A percentile compares a stretch with the other conserved stretches of the same genome.
These are phyloP conservation scores for Herpailurus yagouaroundi DNA, from an alignment of 2,113 vertebrate genomes.

Conservation along the genomic window DNA sequence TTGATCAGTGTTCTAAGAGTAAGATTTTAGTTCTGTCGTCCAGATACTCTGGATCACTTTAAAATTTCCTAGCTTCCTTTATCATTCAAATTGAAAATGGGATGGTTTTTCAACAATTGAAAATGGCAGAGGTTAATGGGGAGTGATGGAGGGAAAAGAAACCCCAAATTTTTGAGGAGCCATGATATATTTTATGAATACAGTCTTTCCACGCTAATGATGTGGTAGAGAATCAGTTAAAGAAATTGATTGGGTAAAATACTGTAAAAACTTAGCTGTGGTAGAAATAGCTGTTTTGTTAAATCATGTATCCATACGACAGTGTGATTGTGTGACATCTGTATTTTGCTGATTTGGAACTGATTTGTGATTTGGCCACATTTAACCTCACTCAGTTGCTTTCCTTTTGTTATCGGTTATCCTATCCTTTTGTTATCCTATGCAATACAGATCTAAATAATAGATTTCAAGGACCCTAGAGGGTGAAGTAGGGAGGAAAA, in stretches of 20 bases:
- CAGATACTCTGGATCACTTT: neutral
- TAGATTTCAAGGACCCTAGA: neutral
- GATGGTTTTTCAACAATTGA: neutral
- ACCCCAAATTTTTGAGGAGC: neutral
- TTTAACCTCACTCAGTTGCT: neutral
- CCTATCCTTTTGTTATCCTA: neutral
- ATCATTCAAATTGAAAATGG: slow-evolving; percentile 8
- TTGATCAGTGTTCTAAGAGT: neutral
- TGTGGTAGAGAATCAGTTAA: neutral
- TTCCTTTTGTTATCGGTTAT: neutral
- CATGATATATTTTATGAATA: neutral
- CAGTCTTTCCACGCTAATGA: neutral
- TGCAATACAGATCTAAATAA: neutral
- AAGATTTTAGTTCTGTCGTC: neutral
- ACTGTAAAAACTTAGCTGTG: neutral
- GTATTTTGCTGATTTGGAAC: neutral
- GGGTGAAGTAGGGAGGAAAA: accelerated
- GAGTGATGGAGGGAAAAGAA: neutral
- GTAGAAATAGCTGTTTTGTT: neutral
- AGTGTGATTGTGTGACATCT: neutral
- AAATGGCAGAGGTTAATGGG: neutral
- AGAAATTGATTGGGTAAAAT: neutral
- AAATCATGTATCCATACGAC: neutral
- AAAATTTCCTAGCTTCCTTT: neutral
- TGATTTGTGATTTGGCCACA: neutral